Evolutionary conservation across 1,140 invertebrate genomes (phyloP).

Genomic region (Macrobrachium rosenbergii): DNA sequence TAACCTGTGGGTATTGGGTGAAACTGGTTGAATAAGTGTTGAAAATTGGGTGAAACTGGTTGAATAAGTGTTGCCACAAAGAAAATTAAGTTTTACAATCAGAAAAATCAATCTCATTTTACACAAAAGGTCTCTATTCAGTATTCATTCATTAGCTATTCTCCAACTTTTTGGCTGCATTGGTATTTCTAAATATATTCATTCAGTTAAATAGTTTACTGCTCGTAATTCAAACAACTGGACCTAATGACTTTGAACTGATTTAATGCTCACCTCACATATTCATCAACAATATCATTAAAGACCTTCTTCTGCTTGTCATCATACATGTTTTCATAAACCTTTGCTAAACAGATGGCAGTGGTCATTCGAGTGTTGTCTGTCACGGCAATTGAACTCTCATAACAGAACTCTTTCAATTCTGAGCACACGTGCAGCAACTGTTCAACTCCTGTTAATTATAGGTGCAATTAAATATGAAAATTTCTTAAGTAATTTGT

Average conservation of each 20-base stretch:
- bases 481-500: neutral
- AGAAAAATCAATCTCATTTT: too few species aligned
- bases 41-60: neutral
- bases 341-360: slow-evolving; percentile 86
- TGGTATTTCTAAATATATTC: too few species aligned
- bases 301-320: slow-evolving; percentile 86
- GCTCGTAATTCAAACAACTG: too few species aligned
- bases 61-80: neutral
- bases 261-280: slow-evolving; percentile 30
- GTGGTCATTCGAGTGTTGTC: slow-evolving; percentile 87
- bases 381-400: slow-evolving; percentile 91
- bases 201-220: too few species aligned
- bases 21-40: neutral
- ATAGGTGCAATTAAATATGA: neutral
- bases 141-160: too few species aligned
- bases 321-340: slow-evolving; percentile 96
- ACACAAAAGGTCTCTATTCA: too few species aligned
- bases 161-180: too few species aligned
- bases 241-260: neutral
- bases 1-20: neutral
- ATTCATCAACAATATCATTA: slow-evolving; percentile 74
- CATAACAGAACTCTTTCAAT: slow-evolving; percentile 89
- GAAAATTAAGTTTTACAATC: too few species aligned
- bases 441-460: slow-evolving; percentile 74
- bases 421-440: slow-evolving; percentile 92